Evolutionary conservation across 2,888 invertebrate species (phyloP).

Genomic region (Diadromus collaris): DNA sequence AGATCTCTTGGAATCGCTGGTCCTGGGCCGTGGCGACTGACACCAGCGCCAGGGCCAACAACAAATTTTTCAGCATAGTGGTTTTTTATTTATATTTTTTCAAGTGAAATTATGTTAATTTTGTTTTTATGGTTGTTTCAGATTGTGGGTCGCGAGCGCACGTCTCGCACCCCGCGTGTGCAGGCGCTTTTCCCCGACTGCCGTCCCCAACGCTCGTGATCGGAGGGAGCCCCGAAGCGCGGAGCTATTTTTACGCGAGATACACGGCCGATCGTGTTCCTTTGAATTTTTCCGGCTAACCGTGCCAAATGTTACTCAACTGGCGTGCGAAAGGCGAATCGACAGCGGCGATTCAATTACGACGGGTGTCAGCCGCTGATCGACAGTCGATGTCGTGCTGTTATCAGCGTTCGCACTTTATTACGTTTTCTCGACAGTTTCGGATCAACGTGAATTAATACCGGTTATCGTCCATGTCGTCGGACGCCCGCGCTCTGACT

Average conservation of each 20-base stretch:
- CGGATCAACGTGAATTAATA: conserved; percentile 43
- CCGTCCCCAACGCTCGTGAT: not conserved
- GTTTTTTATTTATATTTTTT: conserved; percentile 7
- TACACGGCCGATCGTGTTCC: conserved; percentile 38
- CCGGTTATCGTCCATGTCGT: conserved; percentile 63
- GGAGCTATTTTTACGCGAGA: conserved; percentile 51
- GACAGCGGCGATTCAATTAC: too few relatives aligned
- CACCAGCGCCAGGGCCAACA: conserved; percentile 54
- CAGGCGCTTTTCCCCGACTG: not conserved
- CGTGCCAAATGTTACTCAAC: conserved; percentile 58
- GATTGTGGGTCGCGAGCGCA: not conserved
- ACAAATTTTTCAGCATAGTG: conserved; percentile 55
- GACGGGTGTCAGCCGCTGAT: too few relatives aligned
- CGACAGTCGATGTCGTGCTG: too few relatives aligned
- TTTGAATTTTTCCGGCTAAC: conserved; percentile 37
- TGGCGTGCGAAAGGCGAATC: not conserved
- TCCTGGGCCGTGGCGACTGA: conserved; percentile 61
- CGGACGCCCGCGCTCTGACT: conserved; percentile 75
- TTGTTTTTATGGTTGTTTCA: conserved; percentile 3
- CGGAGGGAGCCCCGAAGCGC: conserved; percentile 1
- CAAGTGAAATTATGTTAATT: not conserved
- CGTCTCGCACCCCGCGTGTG: not conserved
- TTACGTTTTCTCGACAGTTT: too few relatives aligned
- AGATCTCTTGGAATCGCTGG: conserved; percentile 85
- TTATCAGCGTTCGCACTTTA: too few relatives aligned